A percentile compares a stretch with the other conserved stretches of the same genome.
These are phyloP conservation scores for Orthonyx spaldingii DNA, from an alignment of 2,113 vertebrate species.

Conservation along the genomic window DNA sequence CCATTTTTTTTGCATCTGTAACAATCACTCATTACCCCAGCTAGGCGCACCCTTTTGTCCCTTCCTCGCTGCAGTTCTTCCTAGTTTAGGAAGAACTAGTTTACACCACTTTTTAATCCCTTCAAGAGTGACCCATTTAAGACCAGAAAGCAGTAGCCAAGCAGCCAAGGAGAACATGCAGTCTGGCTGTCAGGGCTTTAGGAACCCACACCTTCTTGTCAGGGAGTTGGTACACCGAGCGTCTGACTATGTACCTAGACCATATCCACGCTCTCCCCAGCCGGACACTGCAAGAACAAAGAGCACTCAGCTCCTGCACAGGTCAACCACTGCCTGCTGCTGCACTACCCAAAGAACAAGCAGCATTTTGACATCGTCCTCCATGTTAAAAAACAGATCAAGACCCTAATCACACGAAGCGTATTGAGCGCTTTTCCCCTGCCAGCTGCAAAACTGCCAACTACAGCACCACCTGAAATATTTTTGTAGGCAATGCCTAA, in stretches of 20 bases:
- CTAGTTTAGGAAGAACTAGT: background rate
- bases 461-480: background rate
- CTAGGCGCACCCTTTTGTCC: background rate
- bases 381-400: background rate
- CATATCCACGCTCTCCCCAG: background rate
- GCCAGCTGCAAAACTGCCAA: background rate
- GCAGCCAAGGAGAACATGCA: background rate
- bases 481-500: background rate
- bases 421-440: fast-evolving
- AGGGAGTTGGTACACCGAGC: background rate
- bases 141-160: background rate
- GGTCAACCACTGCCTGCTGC: background rate
- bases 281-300: background rate
- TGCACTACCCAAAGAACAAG: background rate
- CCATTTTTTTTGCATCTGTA: background rate
- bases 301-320: background rate
- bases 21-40: background rate
- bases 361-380: background rate
- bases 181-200: background rate
- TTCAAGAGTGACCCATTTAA: background rate
- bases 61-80: background rate
- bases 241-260: background rate
- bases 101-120: background rate
- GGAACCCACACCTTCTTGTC: background rate
- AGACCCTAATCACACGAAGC: background rate